Evolutionary conservation across 2,113 vertebrate genomes (phyloP), one percentile per base, ranked within the genome.

Genomic region (Xenopus borealis): DNA sequence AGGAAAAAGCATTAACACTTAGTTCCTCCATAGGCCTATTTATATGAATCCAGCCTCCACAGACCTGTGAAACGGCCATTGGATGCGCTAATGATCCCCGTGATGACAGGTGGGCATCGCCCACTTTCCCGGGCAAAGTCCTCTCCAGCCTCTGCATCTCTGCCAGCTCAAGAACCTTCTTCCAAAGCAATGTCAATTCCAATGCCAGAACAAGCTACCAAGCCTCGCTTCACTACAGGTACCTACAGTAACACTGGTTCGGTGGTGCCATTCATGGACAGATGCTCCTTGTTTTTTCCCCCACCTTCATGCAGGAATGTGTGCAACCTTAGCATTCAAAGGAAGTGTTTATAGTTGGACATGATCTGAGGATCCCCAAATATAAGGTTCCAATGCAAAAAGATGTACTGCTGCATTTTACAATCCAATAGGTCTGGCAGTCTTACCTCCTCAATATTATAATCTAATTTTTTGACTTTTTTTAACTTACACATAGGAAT

Each of bases 141-240:
- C 0, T 95, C 95, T 10, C 97, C 96, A 0, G 92, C 97, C 7
- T 86, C 89, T 0, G 92, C 95, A 16, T 91, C 91, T n/a, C 77
- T 82, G 65, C 91, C 90, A n/a, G 83, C 89, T 62, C 88, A 92
- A 0, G 83, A 86, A 62, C 82, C 85, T 55, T 27, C 84, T 3
- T 6, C 86, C 81, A 74, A 83, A 82, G 90, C 92, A 77, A 62
- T 85, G 13, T 30, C 82, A 61, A 88, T 89, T 78, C 79, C 90
- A 3, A 82, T 86, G 77, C 83, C 90, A 68, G 92, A 94, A 55
- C 79, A 84, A 12, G 85, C 87, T 7, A 67, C 82, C 79, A 88
- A 94, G 77, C 84, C 93, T 0, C 92, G 88, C 66, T 98, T 92
- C 83, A 93, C 92, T 62, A 98, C 96, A 83, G 96, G 96, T 97